phyloP scores from a whole-genome alignment of 2,113 vertebrate species.

The Dromas ardeola region DNA sequence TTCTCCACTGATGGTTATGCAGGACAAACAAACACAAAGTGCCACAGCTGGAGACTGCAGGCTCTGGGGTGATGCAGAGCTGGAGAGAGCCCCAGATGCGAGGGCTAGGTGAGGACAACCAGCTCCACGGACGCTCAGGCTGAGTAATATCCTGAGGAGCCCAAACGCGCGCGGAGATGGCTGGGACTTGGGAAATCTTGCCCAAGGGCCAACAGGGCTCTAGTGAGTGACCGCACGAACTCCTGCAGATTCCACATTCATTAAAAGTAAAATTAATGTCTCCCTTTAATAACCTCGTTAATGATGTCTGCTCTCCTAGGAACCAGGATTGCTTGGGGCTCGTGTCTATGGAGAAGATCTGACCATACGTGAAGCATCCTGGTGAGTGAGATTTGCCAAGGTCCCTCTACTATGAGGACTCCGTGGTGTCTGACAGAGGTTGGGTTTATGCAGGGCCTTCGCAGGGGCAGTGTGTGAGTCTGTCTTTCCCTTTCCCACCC shows the following conservation, averaged over 20 bases:
- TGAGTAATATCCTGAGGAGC: background rate
- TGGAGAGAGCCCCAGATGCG: background rate
- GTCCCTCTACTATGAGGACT: background rate
- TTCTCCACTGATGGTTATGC: background rate
- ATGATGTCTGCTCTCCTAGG: background rate
- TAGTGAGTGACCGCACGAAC: accelerated
- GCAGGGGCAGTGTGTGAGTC: background rate
- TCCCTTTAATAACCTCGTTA: background rate
- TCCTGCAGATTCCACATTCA: background rate
- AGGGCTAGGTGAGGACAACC: background rate
- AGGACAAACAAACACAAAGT: background rate
- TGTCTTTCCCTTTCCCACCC: background rate
- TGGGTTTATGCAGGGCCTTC: background rate
- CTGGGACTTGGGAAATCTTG: slow-evolving; percentile 10
- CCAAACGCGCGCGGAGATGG: background rate
- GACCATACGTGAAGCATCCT: background rate
- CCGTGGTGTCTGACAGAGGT: background rate
- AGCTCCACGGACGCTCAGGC: accelerated
- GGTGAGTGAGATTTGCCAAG: background rate
- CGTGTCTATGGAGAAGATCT: background rate
- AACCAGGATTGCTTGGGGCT: background rate
- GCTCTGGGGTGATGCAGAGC: background rate
- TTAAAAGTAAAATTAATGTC: slow-evolving; percentile 22
- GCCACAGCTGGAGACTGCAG: background rate
- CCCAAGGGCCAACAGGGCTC: background rate